A percentile compares a stretch with the other conserved stretches of the same genome.
phyloP scores from a whole-genome alignment of 2,797 vertebrate species.

The Taenioides sp. region DNA sequence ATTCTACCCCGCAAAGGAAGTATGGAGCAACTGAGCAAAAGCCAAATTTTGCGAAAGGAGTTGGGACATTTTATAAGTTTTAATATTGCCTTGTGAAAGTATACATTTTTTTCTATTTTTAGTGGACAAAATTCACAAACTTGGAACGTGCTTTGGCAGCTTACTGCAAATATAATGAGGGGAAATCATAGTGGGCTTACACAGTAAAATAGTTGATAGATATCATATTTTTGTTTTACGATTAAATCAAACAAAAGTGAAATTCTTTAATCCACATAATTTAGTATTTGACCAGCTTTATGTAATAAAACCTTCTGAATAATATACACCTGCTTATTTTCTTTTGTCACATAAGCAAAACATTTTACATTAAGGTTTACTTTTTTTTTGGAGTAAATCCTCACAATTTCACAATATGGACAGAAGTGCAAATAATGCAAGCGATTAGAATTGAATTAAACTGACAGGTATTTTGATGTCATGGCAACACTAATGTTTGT shows the following conservation, averaged over 20 bases:
- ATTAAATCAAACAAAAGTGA: not conserved
- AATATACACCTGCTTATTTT: not conserved
- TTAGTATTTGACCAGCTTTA: not conserved
- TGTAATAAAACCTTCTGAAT: not conserved
- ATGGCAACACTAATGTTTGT: no score
- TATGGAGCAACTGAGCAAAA: not conserved
- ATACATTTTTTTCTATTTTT: not conserved
- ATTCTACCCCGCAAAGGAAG: not conserved
- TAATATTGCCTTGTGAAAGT: not conserved
- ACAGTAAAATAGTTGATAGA: not conserved
- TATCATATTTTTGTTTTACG: not conserved
- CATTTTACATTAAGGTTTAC: not conserved
- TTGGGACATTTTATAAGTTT: not conserved
- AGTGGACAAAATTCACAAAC: not conserved
- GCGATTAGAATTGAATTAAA: no score
- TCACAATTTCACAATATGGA: no score
- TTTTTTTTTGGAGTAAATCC: not conserved
- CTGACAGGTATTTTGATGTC: no score
- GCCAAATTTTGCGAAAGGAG: not conserved
- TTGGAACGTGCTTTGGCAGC: not conserved
- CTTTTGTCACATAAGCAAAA: not conserved
- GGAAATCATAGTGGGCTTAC: not conserved
- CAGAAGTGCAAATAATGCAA: no score
- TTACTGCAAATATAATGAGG: not conserved
- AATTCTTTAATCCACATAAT: not conserved